Evolutionary conservation across 2,113 vertebrate species (phyloP), one percentile per base, ranked within the genome.

Genomic region (Clupea harengus): DNA sequence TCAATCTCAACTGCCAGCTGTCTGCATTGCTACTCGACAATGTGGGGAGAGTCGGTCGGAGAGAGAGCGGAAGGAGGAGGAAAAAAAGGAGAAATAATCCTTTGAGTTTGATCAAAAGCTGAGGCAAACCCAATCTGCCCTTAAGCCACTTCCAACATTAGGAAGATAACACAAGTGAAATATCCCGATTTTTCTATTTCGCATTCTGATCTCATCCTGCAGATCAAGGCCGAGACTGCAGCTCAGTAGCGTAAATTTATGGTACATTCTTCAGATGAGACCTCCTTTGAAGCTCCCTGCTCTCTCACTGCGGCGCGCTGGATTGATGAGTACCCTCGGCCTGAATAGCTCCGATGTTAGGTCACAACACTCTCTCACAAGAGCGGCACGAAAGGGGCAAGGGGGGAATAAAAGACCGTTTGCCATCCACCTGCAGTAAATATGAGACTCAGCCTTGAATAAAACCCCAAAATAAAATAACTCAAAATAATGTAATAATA

Each of bases 141-240:
- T 88, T 89, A 85, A 92, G 92, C 91, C 91, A 88, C 89, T 92
- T 92, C 88, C 85, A 87, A 92, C 87, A 87, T 49, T 85, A 86
- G 84, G 3, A 84, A 91, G 90, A 92, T 89, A 91, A 88, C 81
- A 25, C 17, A 72, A 89, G 84, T 60, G 32, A 78, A n/a, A 84
- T 87, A 88, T 85, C 87, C 90, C 86, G 86, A 91, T 89, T 89
- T 89, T 89, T 89, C 85, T 84, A 81, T 89, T 89, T 89, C 91
- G 87, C 86, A 86, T 86, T 93, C 88, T 85, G 83, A 88, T 91
- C 84, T 84, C 88, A 64, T 85, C 82, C 84, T 84, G 86, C 46
- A 90, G 87, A 94, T 93, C 87, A 88, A 91, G 90, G 90, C 86
- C 60, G 45, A 88, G 85, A 88, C 49, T 13, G 82, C 86, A 81